A percentile compares a stretch with the other conserved stretches of the same genome.
Conservation (phyloP, 35 echinoderm and acorn worm species). For the Apostichopus californicus region DNA sequence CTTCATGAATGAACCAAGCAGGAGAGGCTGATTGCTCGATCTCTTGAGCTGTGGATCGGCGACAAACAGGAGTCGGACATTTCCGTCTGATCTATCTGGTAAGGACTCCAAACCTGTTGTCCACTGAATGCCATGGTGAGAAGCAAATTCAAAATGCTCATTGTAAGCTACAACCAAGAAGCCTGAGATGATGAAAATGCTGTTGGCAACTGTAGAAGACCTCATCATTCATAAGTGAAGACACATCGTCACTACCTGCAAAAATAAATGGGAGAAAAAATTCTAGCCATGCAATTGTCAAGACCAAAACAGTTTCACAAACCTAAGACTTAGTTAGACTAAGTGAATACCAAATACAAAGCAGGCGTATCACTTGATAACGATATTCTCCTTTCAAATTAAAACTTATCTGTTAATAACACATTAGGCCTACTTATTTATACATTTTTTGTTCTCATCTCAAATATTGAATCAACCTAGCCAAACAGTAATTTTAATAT, state of each 20-base stretch:
- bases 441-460: no score
- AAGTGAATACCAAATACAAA: no score
- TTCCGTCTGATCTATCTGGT: not conserved
- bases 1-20: conserved; percentile 24
- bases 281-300: no score
- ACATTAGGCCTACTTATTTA: no score
- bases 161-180: conserved; percentile 25
- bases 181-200: conserved; percentile 27
- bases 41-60: conserved; percentile 49
- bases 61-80: conserved; percentile 46
- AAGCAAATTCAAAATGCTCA: conserved; percentile 38
- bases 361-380: no score
- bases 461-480: no score
- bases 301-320: no score
- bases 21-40: not conserved
- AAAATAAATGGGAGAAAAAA: not conserved
- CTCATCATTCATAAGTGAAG: not conserved
- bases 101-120: not conserved
- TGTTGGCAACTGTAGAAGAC: not conserved
- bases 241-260: not conserved
- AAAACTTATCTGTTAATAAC: no score
- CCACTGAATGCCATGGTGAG: conserved; percentile 40
- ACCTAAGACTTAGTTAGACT: no score
- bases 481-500: no score
- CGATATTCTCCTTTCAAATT: no score